phyloP scores from a whole-genome alignment of 2,797 vertebrate species.

The Cryptoblepharus egeriae region DNA sequence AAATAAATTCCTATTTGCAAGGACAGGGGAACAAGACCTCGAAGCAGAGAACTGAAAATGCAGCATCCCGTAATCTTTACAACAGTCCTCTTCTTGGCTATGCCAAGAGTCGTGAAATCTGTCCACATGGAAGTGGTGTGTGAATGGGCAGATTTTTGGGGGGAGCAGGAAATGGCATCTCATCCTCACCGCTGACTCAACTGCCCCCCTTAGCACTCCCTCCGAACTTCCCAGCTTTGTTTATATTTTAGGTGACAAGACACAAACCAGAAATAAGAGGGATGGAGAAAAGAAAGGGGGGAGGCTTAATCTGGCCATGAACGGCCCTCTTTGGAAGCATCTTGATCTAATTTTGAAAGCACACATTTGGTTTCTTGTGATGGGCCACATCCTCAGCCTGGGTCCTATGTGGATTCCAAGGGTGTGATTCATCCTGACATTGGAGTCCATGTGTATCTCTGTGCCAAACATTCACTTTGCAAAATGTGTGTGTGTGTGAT shows the following conservation, averaged over 20 bases:
- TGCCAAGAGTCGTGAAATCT: conserved; percentile 34
- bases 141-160: conserved; percentile 15
- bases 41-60: too few species aligned
- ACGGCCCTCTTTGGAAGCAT: conserved; percentile 58
- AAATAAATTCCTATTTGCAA: background rate
- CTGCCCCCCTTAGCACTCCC: conserved; percentile 66
- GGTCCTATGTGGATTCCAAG: conserved; percentile 71
- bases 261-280: conserved; percentile 72
- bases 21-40: too few species aligned
- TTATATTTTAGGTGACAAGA: conserved; percentile 76
- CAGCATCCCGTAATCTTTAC: background rate
- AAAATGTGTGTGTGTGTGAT: conserved; percentile 62
- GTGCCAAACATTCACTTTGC: conserved; percentile 59
- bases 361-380: conserved; percentile 72
- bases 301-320: conserved; percentile 9
- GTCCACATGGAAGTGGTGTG: conserved; percentile 5
- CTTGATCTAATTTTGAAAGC: conserved; percentile 56
- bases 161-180: conserved; percentile 55
- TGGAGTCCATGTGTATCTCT: conserved; percentile 64
- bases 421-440: conserved; percentile 76
- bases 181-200: conserved; percentile 39
- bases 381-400: conserved; percentile 55
- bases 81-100: conserved; percentile 38
- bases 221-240: conserved; percentile 48
- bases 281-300: conserved; percentile 6